Evolutionary conservation across 2,797 vertebrate species (phyloP), one percentile per base, ranked within the genome.

Genomic region (Macroramphosus scolopax): DNA sequence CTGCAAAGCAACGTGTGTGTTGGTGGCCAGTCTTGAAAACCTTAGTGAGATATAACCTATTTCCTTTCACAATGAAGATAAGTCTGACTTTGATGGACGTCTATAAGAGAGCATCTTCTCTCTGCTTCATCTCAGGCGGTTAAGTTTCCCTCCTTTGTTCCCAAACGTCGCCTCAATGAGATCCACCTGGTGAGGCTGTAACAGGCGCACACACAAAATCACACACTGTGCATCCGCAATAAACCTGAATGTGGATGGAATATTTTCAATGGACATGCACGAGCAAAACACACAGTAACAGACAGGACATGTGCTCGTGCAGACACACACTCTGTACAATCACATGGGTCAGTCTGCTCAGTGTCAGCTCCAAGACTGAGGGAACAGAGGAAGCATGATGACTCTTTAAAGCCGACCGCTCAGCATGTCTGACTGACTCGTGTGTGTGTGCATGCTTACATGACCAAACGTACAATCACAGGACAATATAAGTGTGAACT

Each of bases 371-470:
- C 55, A 49, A 72, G 51, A 51, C 44, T 26, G 36, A 11, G 17
- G 32, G 1, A 44, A 76, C 65, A 58, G 75, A 82, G 83, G 89
- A 92, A 92, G 82, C 56, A 25, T 69, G 77, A 71, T 67, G 77
- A 55, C 31, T 67, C 42, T 80, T 76, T 52, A 13, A 69, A 79
- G 64, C n/a, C n/a, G n/a, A n/a, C n/a, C n/a, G 69, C 62, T 16
- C 8, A 0, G 0, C 18, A 28, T 41, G 38, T 80, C 78, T 72
- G 81, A 63, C 15, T 48, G 32, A 25, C 35, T 22, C n/a, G n/a
- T n/a, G n/a, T n/a, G n/a, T n/a, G n/a, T n/a, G n/a, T n/a, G n/a
- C n/a, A n/a, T n/a, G n/a, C n/a, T n/a, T n/a, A n/a, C n/a, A n/a
- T n/a, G n/a, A n/a, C n/a, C n/a, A n/a, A n/a, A n/a, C n/a, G n/a